phyloP scores from a whole-genome alignment of 2,888 invertebrate genomes.

The Chymomyza amoena region DNA sequence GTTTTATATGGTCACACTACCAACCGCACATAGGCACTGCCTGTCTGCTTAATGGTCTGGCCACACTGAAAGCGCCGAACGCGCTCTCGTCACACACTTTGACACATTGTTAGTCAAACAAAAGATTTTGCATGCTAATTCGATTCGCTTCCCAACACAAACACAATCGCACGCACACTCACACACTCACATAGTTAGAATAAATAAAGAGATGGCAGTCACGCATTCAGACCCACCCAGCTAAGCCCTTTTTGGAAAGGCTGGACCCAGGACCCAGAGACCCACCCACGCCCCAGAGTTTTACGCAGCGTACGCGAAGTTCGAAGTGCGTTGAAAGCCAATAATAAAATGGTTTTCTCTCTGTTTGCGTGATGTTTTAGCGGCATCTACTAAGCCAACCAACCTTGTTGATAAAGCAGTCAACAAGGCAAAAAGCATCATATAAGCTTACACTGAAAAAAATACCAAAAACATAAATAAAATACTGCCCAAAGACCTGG shows the following conservation, averaged over 20 bases:
- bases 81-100: constrained; percentile 61
- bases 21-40: background rate
- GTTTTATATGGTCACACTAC: background rate
- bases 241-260: background rate
- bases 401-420: constrained; percentile 53
- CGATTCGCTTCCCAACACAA: constrained; percentile 54
- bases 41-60: background rate
- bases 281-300: background rate
- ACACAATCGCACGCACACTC: constrained; percentile 26
- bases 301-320: background rate
- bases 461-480: background rate
- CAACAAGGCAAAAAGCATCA: constrained; percentile 5
- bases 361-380: constrained; percentile 36
- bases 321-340: constrained; percentile 37
- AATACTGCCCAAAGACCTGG: no score
- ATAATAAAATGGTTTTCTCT: constrained; percentile 64
- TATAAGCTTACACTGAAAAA: background rate
- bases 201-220: background rate
- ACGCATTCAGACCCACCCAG: background rate
- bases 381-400: constrained; percentile 16
- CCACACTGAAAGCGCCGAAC: constrained; percentile 9
- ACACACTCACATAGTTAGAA: background rate
- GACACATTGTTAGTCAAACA: constrained; percentile 73
- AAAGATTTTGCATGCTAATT: constrained; percentile 73
- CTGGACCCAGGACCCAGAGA: background rate